Conservation (phyloP, 2,113 vertebrate genomes). For the Myotis lucifugus region DNA sequence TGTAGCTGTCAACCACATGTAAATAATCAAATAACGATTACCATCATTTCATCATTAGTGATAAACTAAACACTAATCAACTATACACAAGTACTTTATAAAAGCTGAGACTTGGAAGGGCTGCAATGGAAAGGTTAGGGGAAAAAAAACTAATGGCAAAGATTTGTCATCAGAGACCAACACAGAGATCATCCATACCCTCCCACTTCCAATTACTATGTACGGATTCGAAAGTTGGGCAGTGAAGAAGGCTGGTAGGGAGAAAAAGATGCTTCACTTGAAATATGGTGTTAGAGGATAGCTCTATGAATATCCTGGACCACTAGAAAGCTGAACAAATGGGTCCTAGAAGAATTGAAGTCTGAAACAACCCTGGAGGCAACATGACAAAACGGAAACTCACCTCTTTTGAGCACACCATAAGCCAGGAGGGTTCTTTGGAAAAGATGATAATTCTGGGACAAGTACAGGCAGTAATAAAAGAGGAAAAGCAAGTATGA, state of each 20-base stretch:
- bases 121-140: background rate
- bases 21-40: background rate
- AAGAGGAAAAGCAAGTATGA: background rate
- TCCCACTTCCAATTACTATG: background rate
- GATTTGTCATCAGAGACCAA: background rate
- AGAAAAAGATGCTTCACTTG: background rate
- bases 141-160: background rate
- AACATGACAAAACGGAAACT: background rate
- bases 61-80: background rate
- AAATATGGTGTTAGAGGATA: background rate
- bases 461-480: background rate
- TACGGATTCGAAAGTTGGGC: background rate
- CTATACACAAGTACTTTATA: background rate
- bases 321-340: background rate
- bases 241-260: background rate
- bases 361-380: background rate
- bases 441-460: background rate
- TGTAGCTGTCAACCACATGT: background rate
- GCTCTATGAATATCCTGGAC: background rate
- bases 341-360: background rate
- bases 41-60: background rate
- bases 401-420: background rate
- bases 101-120: background rate
- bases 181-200: no score
- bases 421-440: background rate